Evolutionary conservation across 1,140 invertebrate species (phyloP), one percentile per base, ranked within the genome.

Genomic region (Procambarus clarkii): DNA sequence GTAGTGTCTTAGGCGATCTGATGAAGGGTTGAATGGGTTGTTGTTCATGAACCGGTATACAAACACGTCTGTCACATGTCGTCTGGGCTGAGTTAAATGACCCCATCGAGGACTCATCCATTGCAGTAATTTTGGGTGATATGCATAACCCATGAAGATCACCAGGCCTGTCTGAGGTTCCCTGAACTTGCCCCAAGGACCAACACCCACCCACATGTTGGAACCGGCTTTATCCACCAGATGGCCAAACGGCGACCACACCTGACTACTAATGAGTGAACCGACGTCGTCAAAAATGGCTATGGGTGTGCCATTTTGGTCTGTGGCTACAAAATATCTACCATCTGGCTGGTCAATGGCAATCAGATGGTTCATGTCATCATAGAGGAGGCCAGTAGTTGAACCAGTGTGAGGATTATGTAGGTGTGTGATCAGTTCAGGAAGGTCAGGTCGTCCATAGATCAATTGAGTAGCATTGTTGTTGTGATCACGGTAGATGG

Each of bases 71-170:
- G 92, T 92, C 50, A 93, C 92, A 18, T 87, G 78, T 45, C 92
- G 78, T n/a, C 83, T 89, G 46, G 92, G 78, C 48, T 91, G 86
- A 1, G 91, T 91, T 86, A 98, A 97, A 93, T 98, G 98, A 93
- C 98, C 97, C 97, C 98, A 99, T 64, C 97, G 96, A 1, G 98
- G 98, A 0, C 97, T 98, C 96, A 99, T 97, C 98, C 98, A 99
- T 93, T 98, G 98, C 3, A 98, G 98, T 54, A 98, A 97, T 0
- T 96, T 96, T 0, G 98, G 97, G 95, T 99, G 98, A 94, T 99
- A 99, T 3, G 91, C 88, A 85, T 92, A 83, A 5, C 92, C 91
- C 21, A 86, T 84, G 77, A 93, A 74, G 46, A 93, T 76, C 77
- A 98, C 95, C 81, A 98, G 95, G 85, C 97, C 97, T 83, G 97